Conservation (phyloP, 2,113 vertebrate species). For the Tiliqua scincoides region DNA sequence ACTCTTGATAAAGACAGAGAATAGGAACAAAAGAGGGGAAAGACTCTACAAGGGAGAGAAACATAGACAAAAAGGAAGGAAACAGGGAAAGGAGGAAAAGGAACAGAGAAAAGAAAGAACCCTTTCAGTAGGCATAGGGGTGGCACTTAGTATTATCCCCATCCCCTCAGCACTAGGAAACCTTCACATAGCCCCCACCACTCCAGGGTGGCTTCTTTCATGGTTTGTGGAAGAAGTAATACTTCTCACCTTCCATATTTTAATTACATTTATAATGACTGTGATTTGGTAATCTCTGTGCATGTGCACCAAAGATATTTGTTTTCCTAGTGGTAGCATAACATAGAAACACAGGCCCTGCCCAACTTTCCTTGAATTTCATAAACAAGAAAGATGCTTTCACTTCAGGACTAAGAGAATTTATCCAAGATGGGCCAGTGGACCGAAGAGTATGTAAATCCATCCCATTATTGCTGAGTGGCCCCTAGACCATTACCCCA, state of each 20-base stretch:
- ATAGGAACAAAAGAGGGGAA: not conserved
- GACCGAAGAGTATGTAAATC: no score
- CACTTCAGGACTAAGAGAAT: no score
- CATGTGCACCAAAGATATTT: not conserved
- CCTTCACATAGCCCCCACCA: not conserved
- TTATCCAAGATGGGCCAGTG: no score
- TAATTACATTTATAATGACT: not conserved
- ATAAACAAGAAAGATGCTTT: no score
- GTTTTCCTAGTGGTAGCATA: no score
- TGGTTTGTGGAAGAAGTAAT: not conserved
- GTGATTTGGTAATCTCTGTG: no score
- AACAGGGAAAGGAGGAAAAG: not conserved
- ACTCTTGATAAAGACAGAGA: not conserved
- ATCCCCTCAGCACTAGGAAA: not conserved
- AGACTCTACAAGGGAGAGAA: not conserved
- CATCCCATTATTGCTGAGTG: no score
- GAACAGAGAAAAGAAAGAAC: not conserved
- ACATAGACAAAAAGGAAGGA: not conserved
- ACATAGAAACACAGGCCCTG: no score
- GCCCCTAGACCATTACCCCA: no score
- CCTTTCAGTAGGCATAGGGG: not conserved
- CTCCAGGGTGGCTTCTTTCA: not conserved
- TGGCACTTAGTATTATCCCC: no score
- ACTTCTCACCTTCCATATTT: not conserved
- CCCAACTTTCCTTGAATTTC: no score